A percentile compares a stretch with the other conserved stretches of the same genome.
Conservation (phyloP, 1,140 invertebrate species). For the Anastatus disparis region DNA sequence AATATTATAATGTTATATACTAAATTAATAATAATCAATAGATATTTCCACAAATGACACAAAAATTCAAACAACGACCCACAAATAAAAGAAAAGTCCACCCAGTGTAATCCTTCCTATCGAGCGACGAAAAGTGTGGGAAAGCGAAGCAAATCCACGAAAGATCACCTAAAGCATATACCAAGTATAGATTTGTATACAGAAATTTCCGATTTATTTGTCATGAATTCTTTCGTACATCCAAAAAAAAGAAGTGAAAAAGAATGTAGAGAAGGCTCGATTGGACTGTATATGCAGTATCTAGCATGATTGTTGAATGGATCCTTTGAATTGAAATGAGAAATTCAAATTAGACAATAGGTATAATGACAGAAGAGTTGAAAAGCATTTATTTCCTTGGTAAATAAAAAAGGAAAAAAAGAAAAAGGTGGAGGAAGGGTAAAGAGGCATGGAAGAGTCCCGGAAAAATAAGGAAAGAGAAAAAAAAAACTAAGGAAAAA, state of each 20-base stretch:
- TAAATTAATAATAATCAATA: too few species aligned
- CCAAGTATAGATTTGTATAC: background rate
- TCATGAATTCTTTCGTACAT: background rate
- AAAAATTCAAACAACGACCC: too few species aligned
- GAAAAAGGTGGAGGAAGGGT: conserved; percentile 44
- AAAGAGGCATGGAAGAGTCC: conserved; percentile 41
- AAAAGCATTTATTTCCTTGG: too few species aligned
- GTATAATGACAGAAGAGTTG: conserved; percentile 42
- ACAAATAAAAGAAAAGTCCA: too few species aligned
- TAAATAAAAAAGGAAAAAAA: too few species aligned
- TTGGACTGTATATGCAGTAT: background rate
- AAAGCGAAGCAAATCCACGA: background rate
- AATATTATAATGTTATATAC: too few species aligned
- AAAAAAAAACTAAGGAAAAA: too few species aligned
- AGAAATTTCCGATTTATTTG: conserved; percentile 22
- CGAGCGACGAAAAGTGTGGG: background rate
- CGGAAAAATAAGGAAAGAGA: too few species aligned
- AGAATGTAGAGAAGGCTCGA: too few species aligned
- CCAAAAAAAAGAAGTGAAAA: background rate
- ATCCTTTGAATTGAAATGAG: conserved; percentile 40
- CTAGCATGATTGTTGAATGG: conserved; percentile 29
- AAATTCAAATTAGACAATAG: conserved; percentile 40
- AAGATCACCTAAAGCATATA: background rate
- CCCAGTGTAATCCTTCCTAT: background rate
- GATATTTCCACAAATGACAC: too few species aligned